These are phyloP conservation scores for Antechinus stuartii DNA, from an alignment of 2,113 vertebrate species.

Conservation along the genomic window DNA sequence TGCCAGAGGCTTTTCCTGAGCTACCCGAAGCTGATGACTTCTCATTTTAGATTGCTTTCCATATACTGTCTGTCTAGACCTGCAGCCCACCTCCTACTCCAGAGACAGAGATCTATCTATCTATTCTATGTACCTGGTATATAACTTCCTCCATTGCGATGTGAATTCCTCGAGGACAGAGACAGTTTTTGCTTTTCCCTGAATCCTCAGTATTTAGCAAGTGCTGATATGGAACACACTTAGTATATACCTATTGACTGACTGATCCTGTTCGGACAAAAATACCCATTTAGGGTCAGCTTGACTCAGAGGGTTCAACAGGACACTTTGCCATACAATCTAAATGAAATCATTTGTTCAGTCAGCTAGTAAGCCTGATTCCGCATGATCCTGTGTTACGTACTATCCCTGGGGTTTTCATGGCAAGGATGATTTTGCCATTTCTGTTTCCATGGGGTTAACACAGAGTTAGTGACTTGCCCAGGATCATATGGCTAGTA, in stretches of 20 bases:
- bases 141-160: not conserved
- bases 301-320: not conserved
- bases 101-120: not conserved
- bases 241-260: not conserved
- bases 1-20: not conserved
- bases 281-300: not conserved
- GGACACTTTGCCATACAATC: not conserved
- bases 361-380: not conserved
- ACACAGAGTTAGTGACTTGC: not conserved
- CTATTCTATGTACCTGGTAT: not conserved
- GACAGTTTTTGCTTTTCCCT: not conserved
- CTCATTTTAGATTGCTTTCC: not conserved
- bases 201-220: not conserved
- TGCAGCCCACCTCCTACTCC: not conserved
- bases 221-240: not conserved
- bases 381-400: not conserved
- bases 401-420: not conserved
- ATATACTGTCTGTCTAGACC: not conserved
- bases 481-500: not conserved
- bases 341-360: not conserved
- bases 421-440: not conserved
- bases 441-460: not conserved
- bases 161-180: not conserved
- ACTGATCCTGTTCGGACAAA: not conserved
- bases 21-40: not conserved